phyloP scores from a whole-genome alignment of 2,797 vertebrate genomes.

The Thalassophryne amazonica region DNA sequence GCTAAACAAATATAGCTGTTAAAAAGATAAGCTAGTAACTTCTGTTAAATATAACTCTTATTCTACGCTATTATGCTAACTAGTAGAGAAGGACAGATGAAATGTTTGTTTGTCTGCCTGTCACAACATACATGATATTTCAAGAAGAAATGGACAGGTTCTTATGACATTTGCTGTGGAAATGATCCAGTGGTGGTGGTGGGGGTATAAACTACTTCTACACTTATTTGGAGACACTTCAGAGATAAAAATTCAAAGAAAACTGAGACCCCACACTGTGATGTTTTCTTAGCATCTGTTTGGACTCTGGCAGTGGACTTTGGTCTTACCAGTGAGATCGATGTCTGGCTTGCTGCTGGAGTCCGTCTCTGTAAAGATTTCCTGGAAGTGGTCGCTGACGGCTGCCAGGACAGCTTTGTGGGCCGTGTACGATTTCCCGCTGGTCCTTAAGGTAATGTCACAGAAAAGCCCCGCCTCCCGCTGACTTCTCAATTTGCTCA shows the following conservation, averaged over 20 bases:
- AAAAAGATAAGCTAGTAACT: too few relatives aligned
- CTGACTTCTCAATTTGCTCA: constrained; percentile 79
- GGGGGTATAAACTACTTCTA: too few relatives aligned
- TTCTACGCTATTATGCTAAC: too few relatives aligned
- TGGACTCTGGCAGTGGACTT: background rate
- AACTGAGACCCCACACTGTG: background rate
- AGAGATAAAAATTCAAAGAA: too few relatives aligned
- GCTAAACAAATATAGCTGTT: too few relatives aligned
- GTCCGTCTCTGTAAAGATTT: constrained; percentile 81
- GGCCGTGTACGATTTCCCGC: constrained; percentile 72
- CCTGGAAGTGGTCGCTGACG: constrained; percentile 85
- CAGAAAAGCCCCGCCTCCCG: constrained; percentile 81
- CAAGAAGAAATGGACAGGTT: too few relatives aligned
- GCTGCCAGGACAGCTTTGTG: constrained; percentile 82
- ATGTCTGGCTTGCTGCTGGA: constrained; percentile 68
- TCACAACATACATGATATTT: too few relatives aligned
- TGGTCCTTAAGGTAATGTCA: constrained; percentile 80
- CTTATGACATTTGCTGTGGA: too few relatives aligned
- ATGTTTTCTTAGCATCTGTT: background rate
- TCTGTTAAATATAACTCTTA: too few relatives aligned
- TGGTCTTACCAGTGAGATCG: constrained; percentile 77
- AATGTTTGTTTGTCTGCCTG: too few relatives aligned
- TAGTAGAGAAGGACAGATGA: too few relatives aligned
- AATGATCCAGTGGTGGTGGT: too few relatives aligned
- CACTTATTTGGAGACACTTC: background rate